Conservation (phyloP, 2,797 vertebrate genomes). For the Stomatorhinus walkeri region DNA sequence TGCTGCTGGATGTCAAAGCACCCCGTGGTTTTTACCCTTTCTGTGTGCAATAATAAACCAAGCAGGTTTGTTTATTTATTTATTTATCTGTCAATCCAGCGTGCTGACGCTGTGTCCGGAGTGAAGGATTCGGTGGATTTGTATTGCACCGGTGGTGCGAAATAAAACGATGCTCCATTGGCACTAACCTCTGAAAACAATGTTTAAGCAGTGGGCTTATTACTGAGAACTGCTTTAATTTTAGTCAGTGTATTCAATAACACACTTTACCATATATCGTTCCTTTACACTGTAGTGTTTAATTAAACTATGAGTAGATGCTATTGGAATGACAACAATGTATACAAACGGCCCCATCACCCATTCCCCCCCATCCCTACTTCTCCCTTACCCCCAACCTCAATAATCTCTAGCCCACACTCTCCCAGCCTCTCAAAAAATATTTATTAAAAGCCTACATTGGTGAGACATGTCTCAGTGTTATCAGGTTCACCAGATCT, state of each 20-base stretch:
- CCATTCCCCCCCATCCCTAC: not conserved
- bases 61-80: not conserved
- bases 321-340: not conserved
- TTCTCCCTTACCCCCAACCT: not conserved
- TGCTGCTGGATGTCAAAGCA: not conserved
- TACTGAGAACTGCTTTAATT: not conserved
- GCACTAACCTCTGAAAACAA: not conserved
- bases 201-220: not conserved
- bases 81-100: not conserved
- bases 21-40: not conserved
- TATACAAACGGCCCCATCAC: not conserved
- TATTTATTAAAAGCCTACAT: not conserved
- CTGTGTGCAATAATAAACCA: not conserved
- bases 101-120: not conserved
- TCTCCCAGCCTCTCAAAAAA: not conserved
- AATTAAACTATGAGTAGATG: not conserved
- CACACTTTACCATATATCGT: not conserved
- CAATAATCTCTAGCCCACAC: not conserved
- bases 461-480: not conserved
- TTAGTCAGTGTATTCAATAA: not conserved
- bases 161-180: not conserved
- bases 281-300: not conserved
- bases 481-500: not conserved
- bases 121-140: not conserved
- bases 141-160: not conserved